Conservation (phyloP, 2,113 vertebrate genomes). For the Chionomys nivalis region DNA sequence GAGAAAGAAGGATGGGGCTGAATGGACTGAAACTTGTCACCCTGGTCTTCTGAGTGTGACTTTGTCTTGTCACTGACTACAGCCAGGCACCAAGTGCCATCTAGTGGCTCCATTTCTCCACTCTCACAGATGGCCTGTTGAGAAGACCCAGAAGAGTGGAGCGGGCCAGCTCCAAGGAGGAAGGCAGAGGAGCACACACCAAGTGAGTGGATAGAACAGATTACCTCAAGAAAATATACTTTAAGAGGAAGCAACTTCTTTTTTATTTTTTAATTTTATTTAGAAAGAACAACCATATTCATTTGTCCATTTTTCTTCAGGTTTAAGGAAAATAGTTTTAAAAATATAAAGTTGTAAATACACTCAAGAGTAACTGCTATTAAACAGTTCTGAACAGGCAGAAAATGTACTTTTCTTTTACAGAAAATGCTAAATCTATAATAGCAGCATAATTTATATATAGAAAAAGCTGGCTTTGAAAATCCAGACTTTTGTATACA, state of each 20-base stretch:
- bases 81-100: conserved; percentile 66
- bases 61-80: neutral
- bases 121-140: neutral
- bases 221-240: conserved; percentile 75
- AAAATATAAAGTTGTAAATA: too few relatives aligned
- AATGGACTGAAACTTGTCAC: fast-evolving
- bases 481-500: too few relatives aligned
- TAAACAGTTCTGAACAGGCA: too few relatives aligned
- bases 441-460: too few relatives aligned
- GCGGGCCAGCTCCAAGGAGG: neutral
- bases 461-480: too few relatives aligned
- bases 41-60: neutral
- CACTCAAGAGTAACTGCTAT: too few relatives aligned
- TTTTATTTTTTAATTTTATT: conserved; percentile 57
- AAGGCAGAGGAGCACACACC: conserved; percentile 1
- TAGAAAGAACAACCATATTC: too few relatives aligned
- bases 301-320: too few relatives aligned
- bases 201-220: conserved; percentile 7
- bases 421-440: too few relatives aligned
- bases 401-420: too few relatives aligned
- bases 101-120: conserved; percentile 71
- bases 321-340: too few relatives aligned
- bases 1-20: neutral
- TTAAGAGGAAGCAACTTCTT: conserved; percentile 67
- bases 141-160: neutral